Base-by-base conservation (phyloP, 2,113 vertebrate species). In the Scophthalmus maximus region DNA sequence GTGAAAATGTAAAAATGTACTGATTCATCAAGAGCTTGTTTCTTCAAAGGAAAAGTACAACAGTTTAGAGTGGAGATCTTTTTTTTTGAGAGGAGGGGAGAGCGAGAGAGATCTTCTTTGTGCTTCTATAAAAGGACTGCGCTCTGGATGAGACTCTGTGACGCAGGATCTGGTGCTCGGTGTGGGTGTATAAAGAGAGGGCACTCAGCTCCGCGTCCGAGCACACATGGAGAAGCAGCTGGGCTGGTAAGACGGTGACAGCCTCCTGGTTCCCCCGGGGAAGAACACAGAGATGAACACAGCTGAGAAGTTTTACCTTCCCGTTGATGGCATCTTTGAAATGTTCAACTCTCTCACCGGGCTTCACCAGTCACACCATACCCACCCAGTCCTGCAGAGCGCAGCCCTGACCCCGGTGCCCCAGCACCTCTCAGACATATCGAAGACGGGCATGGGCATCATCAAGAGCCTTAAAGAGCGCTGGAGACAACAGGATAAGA, bases 261-360 rank as follows among this genome's bases (percentile, higher is more conserved):
- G 64, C 51, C 62, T 63, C 68, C 70, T 52, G 46, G 61, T 73
- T 74, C 17, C 59, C n/a, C 59, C n/a, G 68, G 73, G 81, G 20
- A 82, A 26, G 52, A 84, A 59, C 79, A 87, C 40, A 65, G 89
- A 91, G 87, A 87, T 91, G 87, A 92, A 89, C 86, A 36, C 85
- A 82, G 81, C 76, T 40, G 87, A 91, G 78, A 92, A 84, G 82
- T 59, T 87, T 8, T 78, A 83, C 58, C 83, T 89, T 80, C 76
- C 90, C 46, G 83, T 89, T 87, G 89, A 87, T 76, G 86, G 85
- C 88, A 87, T 90, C 83, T 25, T 88, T 49, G 80, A 89, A 55
- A 78, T 85, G 76, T 82, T 89, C 81, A 58, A 51, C 84, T 73
- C 84, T 55, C 63, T 87, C 61, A 52, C 68, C 63, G 73, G 68